Evolutionary conservation across 2,888 invertebrate species (phyloP).

Genomic region (Octodonta nipae): DNA sequence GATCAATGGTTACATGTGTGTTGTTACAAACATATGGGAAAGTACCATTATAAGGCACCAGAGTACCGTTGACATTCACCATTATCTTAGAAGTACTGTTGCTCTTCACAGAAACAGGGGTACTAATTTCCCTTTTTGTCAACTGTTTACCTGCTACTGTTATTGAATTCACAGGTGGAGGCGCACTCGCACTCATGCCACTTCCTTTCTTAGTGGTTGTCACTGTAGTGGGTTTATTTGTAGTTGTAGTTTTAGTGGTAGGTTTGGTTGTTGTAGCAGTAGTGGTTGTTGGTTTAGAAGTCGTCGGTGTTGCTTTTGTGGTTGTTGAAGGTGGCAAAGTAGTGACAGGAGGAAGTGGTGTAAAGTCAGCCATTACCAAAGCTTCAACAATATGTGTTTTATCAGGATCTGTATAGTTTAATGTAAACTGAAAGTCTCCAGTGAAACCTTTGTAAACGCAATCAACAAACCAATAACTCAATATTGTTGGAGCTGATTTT

Average conservation of each 20-base stretch:
- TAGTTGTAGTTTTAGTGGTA: slow-evolving; percentile 14
- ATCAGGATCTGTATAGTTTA: slow-evolving; percentile 51
- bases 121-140: slow-evolving; percentile 13
- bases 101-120: neutral
- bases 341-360: slow-evolving; percentile 39
- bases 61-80: slow-evolving; percentile 26
- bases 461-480: slow-evolving; percentile 69
- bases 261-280: slow-evolving; percentile 11
- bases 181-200: slow-evolving; percentile 7
- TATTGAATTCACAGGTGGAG: slow-evolving; percentile 12
- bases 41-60: slow-evolving; percentile 25
- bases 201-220: slow-evolving; percentile 10
- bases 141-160: slow-evolving; percentile 8
- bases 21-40: slow-evolving; percentile 46
- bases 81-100: slow-evolving; percentile 13
- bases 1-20: slow-evolving; percentile 48
- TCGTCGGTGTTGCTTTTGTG: slow-evolving; percentile 16
- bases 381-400: slow-evolving; percentile 51
- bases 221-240: slow-evolving; percentile 10
- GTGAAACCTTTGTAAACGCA: slow-evolving; percentile 56
- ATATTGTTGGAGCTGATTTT: slow-evolving; percentile 40
- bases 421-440: slow-evolving; percentile 44
- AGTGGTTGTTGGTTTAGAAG: slow-evolving; percentile 8
- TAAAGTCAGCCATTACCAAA: slow-evolving; percentile 56
- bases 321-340: slow-evolving; percentile 29